Evolutionary conservation across 1,140 invertebrate species (phyloP).

Genomic region (Drosophila auraria): DNA sequence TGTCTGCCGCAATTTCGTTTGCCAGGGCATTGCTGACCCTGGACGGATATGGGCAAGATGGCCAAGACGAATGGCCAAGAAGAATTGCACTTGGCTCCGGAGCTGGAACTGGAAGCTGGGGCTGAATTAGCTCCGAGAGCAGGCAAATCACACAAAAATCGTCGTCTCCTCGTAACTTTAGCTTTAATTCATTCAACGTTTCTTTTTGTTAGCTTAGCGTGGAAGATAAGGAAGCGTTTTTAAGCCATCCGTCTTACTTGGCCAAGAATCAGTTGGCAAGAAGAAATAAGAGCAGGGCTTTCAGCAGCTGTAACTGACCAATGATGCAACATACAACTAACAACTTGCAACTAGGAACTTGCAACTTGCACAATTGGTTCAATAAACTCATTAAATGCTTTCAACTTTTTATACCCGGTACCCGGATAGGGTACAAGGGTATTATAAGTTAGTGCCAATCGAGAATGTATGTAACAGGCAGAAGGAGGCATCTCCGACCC

Average conservation of each 20-base stretch:
- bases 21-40: conserved; percentile 52
- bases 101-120: background rate
- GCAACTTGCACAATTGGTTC: conserved; percentile 70
- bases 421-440: too few species aligned
- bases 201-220: conserved; percentile 12
- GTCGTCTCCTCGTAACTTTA: conserved; percentile 12
- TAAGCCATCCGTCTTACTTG: too few species aligned
- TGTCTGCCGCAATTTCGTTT: conserved; percentile 79
- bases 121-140: conserved; percentile 44
- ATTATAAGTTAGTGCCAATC: too few species aligned
- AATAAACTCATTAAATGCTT: conserved; percentile 81
- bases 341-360: conserved; percentile 10
- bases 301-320: conserved; percentile 34
- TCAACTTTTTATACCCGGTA: conserved; percentile 70
- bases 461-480: too few species aligned
- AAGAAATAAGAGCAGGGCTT: background rate
- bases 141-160: conserved; percentile 37
- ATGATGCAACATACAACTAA: conserved; percentile 54
- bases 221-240: conserved; percentile 16
- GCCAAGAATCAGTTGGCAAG: conserved; percentile 26
- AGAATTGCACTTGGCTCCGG: conserved; percentile 53
- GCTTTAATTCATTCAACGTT: conserved; percentile 35
- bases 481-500: too few species aligned
- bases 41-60: conserved; percentile 50
- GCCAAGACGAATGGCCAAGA: conserved; percentile 51